These are phyloP conservation scores for Macrophya annulata DNA, from an alignment of 2,888 invertebrate genomes.

Conservation along the genomic window DNA sequence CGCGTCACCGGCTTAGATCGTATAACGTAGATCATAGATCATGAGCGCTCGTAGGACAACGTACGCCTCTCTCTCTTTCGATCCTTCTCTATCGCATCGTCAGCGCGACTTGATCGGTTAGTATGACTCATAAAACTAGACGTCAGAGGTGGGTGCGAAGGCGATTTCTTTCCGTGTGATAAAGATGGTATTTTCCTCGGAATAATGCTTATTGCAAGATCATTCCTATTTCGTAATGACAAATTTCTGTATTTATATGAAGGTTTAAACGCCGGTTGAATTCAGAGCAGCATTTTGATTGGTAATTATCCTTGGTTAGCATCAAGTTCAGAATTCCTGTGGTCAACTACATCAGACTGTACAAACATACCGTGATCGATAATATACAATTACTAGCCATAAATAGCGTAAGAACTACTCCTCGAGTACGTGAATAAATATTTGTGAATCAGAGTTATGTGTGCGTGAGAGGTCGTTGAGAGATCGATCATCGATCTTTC, in stretches of 20 bases:
- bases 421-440: conserved; percentile 50
- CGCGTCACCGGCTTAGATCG: conserved; percentile 36
- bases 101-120: not conserved
- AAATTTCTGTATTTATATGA: not conserved
- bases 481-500: conserved; percentile 38
- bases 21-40: conserved; percentile 49
- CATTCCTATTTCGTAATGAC: conserved; percentile 14
- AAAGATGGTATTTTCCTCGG: not conserved
- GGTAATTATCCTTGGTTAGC: conserved; percentile 34
- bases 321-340: conserved; percentile 44
- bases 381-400: conserved; percentile 49
- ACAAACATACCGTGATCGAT: conserved; percentile 50
- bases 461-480: not conserved
- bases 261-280: conserved; percentile 23
- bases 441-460: not conserved
- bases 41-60: conserved; percentile 23
- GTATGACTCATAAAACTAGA: conserved; percentile 18
- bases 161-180: conserved; percentile 7
- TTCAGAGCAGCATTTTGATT: conserved; percentile 38
- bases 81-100: not conserved
- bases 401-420: conserved; percentile 44
- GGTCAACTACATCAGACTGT: conserved; percentile 33
- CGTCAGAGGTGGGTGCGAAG: conserved; percentile 30
- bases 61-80: conserved; percentile 37
- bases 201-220: not conserved